phyloP scores from a whole-genome alignment of 64 coral and sea anemone species.

The Actinia tenebrosa region DNA sequence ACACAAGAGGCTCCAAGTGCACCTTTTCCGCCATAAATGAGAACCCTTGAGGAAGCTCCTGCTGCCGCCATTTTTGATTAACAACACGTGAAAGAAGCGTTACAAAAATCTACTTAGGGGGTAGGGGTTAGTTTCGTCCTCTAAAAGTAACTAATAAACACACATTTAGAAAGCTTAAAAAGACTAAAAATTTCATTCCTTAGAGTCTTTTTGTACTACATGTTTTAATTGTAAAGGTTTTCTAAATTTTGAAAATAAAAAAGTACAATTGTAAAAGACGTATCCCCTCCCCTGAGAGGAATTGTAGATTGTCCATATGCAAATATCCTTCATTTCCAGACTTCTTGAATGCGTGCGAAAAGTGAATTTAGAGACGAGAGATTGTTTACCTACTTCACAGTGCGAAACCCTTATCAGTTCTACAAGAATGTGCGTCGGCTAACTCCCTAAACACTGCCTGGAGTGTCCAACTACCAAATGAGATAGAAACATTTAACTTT shows the following conservation, averaged over 20 bases:
- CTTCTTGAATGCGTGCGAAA: constrained; percentile 13
- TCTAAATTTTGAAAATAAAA: neutral
- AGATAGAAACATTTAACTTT: neutral
- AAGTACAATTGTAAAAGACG: neutral
- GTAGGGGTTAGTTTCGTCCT: neutral
- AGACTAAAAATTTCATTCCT: neutral
- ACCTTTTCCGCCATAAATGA: constrained; percentile 98
- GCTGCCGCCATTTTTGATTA: constrained; percentile 59
- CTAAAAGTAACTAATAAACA: neutral
- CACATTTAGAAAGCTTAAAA: neutral
- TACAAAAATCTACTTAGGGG: constrained; percentile 5
- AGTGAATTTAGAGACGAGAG: constrained; percentile 17
- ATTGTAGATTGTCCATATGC: neutral
- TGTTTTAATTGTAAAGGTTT: neutral
- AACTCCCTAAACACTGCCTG: neutral
- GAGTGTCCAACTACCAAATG: neutral
- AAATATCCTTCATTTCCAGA: constrained; percentile 18
- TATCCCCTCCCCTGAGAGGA: neutral
- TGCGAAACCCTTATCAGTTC: constrained; percentile 10
- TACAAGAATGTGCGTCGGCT: neutral
- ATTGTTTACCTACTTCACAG: constrained; percentile 27
- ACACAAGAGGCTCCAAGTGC: constrained; percentile 90
- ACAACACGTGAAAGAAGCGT: constrained; percentile 37
- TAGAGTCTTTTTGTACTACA: neutral
- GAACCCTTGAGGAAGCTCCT: constrained; percentile 48